A percentile compares a stretch with the other conserved stretches of the same genome.
phyloP scores from a whole-genome alignment of 2,113 vertebrate genomes.

The Fregetta grallaria region DNA sequence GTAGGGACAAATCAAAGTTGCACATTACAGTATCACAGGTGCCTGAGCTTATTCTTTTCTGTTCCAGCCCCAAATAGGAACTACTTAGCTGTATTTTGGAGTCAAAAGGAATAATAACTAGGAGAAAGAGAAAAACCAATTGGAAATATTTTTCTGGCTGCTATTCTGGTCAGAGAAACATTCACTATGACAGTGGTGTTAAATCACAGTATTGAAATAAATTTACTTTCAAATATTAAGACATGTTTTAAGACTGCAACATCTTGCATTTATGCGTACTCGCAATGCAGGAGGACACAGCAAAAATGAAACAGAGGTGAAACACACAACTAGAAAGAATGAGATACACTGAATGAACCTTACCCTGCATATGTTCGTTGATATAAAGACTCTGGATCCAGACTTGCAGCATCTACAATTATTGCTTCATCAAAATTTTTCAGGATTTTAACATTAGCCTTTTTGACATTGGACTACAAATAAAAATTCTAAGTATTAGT shows the following conservation, averaged over 20 bases:
- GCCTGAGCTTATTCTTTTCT: not conserved
- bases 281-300: not conserved
- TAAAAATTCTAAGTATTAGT: conserved; percentile 60
- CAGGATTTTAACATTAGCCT: conserved; percentile 93
- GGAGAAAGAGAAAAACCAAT: not conserved
- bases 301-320: not conserved
- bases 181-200: not conserved
- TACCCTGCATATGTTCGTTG: conserved; percentile 97
- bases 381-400: conserved; percentile 96
- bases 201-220: not conserved
- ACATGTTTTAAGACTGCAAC: not conserved
- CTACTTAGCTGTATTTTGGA: not conserved
- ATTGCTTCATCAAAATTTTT: conserved; percentile 99
- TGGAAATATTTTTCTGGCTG: not conserved
- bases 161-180: not conserved
- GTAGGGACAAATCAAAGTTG: not conserved
- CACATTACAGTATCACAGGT: not conserved
- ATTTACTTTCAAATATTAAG: not conserved
- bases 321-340: not conserved
- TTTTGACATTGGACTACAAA: conserved; percentile 82
- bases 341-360: conserved; percentile 49
- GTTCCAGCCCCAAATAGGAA: not conserved
- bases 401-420: conserved; percentile 93
- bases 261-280: not conserved
- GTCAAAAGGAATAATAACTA: not conserved